Percentiles rank a stretch among this genome's conserved stretches.
Conservation (phyloP, 2,888 invertebrate genomes). For the Agrotis exclamationis region DNA sequence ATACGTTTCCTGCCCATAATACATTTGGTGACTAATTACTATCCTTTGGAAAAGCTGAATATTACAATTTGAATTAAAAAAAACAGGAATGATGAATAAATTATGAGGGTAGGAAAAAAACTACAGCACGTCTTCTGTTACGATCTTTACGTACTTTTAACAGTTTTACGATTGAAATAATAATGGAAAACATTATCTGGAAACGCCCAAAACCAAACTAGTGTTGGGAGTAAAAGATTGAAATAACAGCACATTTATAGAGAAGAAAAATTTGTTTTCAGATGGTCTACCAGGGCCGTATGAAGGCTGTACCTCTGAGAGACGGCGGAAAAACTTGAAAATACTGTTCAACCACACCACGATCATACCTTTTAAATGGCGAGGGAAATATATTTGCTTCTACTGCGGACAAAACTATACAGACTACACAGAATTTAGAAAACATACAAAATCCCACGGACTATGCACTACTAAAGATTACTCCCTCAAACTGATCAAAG, state of each 20-base stretch:
- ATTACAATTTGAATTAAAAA: neutral
- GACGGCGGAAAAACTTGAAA: conserved; percentile 84
- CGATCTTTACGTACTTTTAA: too few relatives aligned
- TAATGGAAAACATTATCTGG: conserved; percentile 1
- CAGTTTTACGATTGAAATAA: too few relatives aligned
- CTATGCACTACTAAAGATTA: conserved; percentile 77
- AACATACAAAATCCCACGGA: conserved; percentile 82
- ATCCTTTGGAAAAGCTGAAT: conserved; percentile 11
- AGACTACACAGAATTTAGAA: conserved; percentile 79
- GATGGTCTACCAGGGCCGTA: conserved; percentile 79
- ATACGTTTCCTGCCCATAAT: conserved; percentile 23
- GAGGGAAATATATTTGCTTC: conserved; percentile 82
- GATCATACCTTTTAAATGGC: conserved; percentile 86
- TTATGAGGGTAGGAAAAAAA: neutral
- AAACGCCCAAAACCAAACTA: conserved; percentile 43
- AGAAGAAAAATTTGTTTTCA: conserved; percentile 82
- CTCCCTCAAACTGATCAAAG: conserved; percentile 77
- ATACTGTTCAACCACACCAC: conserved; percentile 85
- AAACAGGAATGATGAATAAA: neutral
- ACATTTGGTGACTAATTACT: neutral
- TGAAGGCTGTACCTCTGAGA: conserved; percentile 78
- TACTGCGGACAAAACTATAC: conserved; percentile 80
- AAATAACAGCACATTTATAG: conserved; percentile 58
- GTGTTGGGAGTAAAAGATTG: conserved; percentile 35
- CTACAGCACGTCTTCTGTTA: too few relatives aligned